Conservation (phyloP, 2,797 vertebrate genomes). For the Chaunax sp. region DNA sequence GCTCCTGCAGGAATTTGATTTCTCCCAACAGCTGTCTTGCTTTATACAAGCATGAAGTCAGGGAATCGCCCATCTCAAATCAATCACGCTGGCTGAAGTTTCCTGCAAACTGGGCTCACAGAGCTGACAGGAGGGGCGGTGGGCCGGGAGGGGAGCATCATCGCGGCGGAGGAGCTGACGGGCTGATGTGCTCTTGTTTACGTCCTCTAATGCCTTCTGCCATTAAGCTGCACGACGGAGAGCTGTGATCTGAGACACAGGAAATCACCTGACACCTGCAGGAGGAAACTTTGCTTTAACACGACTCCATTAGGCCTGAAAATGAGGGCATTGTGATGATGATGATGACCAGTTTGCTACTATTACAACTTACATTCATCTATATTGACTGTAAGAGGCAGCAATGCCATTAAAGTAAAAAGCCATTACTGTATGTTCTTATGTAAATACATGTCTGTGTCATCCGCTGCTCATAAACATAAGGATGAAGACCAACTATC, state of each 20-base stretch:
- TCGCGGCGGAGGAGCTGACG: constrained; percentile 84
- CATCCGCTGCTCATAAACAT: background rate
- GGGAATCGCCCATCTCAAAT: constrained; percentile 88
- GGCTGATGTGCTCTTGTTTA: constrained; percentile 91
- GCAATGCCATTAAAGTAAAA: background rate
- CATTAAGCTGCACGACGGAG: constrained; percentile 80
- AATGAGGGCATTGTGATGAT: constrained; percentile 18
- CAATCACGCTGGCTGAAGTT: constrained; percentile 87
- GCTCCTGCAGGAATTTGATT: constrained; percentile 88
- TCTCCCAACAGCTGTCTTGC: constrained; percentile 91
- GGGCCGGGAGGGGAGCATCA: constrained; percentile 83
- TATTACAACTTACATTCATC: background rate
- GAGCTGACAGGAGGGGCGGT: constrained; percentile 63
- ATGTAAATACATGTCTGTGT: background rate
- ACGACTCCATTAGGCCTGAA: constrained; percentile 43
- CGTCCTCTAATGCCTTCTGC: constrained; percentile 85
- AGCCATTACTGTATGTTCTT: background rate
- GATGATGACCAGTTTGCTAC: constrained; percentile 12
- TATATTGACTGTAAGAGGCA: background rate
- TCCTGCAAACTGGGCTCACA: constrained; percentile 89
- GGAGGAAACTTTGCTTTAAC: constrained; percentile 85
- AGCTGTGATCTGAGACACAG: constrained; percentile 84
- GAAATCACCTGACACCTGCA: constrained; percentile 88
- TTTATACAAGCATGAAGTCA: constrained; percentile 92
- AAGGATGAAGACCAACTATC: background rate